Base-by-base conservation (phyloP, 2,113 vertebrate species). In the Sorex araneus region DNA sequence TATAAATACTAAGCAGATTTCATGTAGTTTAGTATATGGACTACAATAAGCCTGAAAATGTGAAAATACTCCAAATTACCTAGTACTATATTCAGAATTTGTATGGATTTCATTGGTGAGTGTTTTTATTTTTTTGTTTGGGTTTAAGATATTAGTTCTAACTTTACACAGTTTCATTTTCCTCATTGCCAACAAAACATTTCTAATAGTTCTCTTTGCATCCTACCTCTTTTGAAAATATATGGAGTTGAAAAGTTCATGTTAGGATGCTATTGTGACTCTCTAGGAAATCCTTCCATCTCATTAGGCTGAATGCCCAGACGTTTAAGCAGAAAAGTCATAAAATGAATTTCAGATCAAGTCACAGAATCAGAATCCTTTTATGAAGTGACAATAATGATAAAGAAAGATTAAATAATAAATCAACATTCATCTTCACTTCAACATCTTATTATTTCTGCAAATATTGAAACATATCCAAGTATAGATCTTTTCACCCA, bases 241-340 rank as follows among this genome's bases (percentile, higher is more conserved):
- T 43, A 71, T 76, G 75, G 57, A 89, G 94, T 82, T 85, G 70
- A 92, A 92, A 95, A 79, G 84, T 88, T 94, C 92, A 93, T 57
- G 36, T 76, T 85, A 94, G 74, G 87, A 94, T 91, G 90, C 89
- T 91, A 87, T 50, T 36, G 67, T 82, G 66, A 91, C 81, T 94
- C 80, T 96, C 94, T 94, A 96, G 85, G 93, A 94, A 96, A 94
- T 93, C 74, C 89, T 92, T 95, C 78, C 96, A 95, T 96, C 82
- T 95, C 92, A 96, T 97, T 96, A 96, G 94, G 96, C 93, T 84
- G 71, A 60, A 76, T 94, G 94, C 96, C 95, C 95, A 96, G 96
- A 96, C 95, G 82, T 92, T 88, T 60, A 91, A 43, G 67, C 79
- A 92, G 40, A 8, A 27, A 95, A 95, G 57, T 82, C 50, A 94